Percentiles rank a stretch among this genome's conserved stretches.
Conservation (phyloP, 30 jellyfish, hydroid and myxozoan species). For the Aurelia aurita region DNA sequence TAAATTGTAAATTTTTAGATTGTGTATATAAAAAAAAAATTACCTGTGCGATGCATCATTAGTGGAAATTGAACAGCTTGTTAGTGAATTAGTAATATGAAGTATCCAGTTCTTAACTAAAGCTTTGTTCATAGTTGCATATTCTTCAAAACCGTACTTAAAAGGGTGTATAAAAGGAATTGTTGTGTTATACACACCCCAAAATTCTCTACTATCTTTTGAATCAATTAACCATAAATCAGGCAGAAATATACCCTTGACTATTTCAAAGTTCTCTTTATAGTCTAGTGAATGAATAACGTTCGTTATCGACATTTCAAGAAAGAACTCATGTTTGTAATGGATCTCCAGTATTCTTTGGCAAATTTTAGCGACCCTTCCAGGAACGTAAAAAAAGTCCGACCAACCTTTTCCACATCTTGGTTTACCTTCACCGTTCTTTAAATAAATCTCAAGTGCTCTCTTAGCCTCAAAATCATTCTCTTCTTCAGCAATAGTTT, state of each 20-base stretch:
- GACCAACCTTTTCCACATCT: slow-evolving; percentile 99
- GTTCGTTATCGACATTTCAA: slow-evolving; percentile 87
- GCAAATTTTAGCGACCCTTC: slow-evolving; percentile 53
- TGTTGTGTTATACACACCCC: slow-evolving; percentile 81
- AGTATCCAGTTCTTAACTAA: slow-evolving; percentile 58
- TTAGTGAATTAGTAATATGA: slow-evolving; percentile 25
- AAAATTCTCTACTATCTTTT: slow-evolving; percentile 71
- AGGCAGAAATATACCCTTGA: slow-evolving; percentile 87
- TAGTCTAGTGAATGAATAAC: slow-evolving; percentile 66
- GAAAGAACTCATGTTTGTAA: slow-evolving; percentile 50
- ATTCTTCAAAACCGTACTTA: slow-evolving; percentile 65
- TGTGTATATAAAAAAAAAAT: too few species aligned
- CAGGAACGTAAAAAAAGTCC: slow-evolving; percentile 94
- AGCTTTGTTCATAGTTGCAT: slow-evolving; percentile 57
- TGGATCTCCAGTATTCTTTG: slow-evolving; percentile 44
- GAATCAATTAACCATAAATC: slow-evolving; percentile 74
- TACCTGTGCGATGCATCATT: neutral
- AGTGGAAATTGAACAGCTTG: slow-evolving; percentile 21
- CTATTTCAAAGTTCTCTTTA: slow-evolving; percentile 56
- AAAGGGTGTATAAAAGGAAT: slow-evolving; percentile 90
- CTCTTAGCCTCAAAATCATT: slow-evolving; percentile 4
- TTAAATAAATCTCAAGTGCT: slow-evolving; percentile 50
- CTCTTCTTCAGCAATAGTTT: slow-evolving; percentile 32
- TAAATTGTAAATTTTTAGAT: too few species aligned
- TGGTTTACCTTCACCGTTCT: slow-evolving; percentile 89